Base-by-base conservation (phyloP, 2,888 invertebrate species). In the Ochropacha duplaris region DNA sequence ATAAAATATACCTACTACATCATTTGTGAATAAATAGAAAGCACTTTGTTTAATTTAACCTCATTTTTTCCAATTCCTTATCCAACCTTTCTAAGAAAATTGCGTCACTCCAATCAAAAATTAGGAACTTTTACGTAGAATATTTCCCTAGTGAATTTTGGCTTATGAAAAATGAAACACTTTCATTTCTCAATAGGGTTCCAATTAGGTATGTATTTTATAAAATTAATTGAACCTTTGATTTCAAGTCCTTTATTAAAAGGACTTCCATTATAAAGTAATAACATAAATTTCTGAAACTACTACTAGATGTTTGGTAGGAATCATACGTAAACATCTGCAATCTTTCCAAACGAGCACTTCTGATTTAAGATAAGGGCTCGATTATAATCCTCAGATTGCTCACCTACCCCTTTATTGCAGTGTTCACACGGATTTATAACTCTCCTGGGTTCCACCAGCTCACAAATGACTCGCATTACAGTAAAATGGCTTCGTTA, bases 381-480 rank as follows among this genome's bases (percentile, higher is more conserved):
- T 56, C 51, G 58, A 61, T 62, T 34, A 52, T 31, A 31, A 52
- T 34, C 52, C 50, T 8, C n/a, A 44, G 52, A 31, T 31, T 52
- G 31, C 57, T 62, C 22, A 66, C 57, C 54, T 65, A 64, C 58
- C 62, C 63, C 65, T 69, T 71, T 68, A 74, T 63, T 68, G 60
- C 59, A 61, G 63, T 54, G 57, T 66, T 69, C 68, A 60, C 61
- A 60, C 57, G 60, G 64, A 76, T 74, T 76, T 72, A 76, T 75
- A 57, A 66, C 60, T 54, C 64, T 64, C 61, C 36, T 54, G 69
- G 66, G 66, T 64, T 62, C 64, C 66, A 62, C 60, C 59, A 64
- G 68, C 67, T 64, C 71, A 62, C 72, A 82, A 83, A 82, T 76
- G 78, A 73, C 73, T 69, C 65, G 55, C 79, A 82, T 83, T 83